Conservation (phyloP, 2,888 invertebrate species). For the Punctoribates punctum region DNA sequence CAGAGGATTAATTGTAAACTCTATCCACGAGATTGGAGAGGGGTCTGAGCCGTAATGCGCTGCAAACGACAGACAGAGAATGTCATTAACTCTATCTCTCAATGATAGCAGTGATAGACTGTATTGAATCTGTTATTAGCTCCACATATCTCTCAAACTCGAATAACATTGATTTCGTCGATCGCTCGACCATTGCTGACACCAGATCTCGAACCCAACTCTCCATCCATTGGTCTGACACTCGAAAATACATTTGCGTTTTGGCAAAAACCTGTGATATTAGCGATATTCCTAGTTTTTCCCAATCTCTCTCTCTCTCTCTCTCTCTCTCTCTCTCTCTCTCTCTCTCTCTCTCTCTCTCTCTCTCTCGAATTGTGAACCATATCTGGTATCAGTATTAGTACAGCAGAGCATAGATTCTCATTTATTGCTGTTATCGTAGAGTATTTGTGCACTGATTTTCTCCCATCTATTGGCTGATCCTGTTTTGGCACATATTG, state of each 20-base stretch:
- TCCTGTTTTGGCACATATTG: background rate
- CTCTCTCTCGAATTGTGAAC: background rate
- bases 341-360: conserved; percentile 4
- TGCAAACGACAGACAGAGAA: background rate
- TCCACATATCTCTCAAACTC: background rate
- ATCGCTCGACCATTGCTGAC: background rate
- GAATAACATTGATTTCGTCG: background rate
- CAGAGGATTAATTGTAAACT: conserved; percentile 9
- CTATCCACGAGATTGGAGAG: background rate
- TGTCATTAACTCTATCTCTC: background rate
- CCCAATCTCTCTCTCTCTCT: background rate
- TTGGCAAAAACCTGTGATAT: conserved; percentile 16
- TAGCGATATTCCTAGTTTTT: background rate
- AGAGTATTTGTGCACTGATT: background rate
- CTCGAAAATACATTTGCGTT: background rate
- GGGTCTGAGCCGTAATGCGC: background rate
- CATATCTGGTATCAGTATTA: conserved; percentile 10
- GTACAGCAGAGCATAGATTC: background rate
- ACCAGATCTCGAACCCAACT: background rate
- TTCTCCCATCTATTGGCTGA: background rate
- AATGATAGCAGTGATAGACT: background rate
- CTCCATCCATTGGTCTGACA: conserved; percentile 12
- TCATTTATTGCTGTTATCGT: conserved; percentile 2
- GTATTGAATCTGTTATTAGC: background rate
- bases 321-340: conserved; percentile 13